Percentiles rank a stretch among this genome's conserved stretches.
phyloP scores from a whole-genome alignment of 2,113 vertebrate species.

The Peucedramus taeniatus region DNA sequence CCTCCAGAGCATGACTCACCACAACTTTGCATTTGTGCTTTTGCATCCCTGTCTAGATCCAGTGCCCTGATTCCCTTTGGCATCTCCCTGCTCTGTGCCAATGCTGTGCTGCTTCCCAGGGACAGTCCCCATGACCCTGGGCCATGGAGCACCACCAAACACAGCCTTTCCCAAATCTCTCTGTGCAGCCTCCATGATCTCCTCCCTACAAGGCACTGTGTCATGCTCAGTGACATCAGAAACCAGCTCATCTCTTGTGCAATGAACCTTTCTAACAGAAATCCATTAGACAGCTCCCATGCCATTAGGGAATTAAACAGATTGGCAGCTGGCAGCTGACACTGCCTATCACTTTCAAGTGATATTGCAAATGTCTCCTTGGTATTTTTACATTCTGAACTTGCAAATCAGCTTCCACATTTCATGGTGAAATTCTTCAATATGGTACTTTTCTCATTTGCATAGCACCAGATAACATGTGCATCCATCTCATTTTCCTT shows the following conservation, averaged over 20 bases:
- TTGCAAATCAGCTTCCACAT: not conserved
- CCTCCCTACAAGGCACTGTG: not conserved
- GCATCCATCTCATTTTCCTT: not conserved
- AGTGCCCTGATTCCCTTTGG: not conserved
- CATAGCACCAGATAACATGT: not conserved
- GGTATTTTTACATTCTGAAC: not conserved
- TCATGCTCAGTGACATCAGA: not conserved
- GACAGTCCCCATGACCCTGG: not conserved
- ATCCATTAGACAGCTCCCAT: not conserved
- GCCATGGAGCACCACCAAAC: not conserved
- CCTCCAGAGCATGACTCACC: not conserved
- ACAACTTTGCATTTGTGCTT: not conserved
- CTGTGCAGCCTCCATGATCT: not conserved
- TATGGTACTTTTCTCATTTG: not conserved
- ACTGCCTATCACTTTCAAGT: not conserved
- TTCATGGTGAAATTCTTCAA: not conserved
- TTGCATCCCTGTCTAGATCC: not conserved
- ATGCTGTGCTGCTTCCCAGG: rapidly evolving
- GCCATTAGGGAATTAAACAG: not conserved
- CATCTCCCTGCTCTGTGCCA: not conserved
- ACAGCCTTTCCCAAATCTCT: not conserved
- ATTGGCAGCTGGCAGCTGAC: not conserved
- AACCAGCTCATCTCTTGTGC: not conserved
- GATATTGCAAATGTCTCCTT: not conserved
- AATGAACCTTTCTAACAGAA: not conserved